phyloP scores from a whole-genome alignment of 2,113 vertebrate genomes.

The Megalops atlanticus region DNA sequence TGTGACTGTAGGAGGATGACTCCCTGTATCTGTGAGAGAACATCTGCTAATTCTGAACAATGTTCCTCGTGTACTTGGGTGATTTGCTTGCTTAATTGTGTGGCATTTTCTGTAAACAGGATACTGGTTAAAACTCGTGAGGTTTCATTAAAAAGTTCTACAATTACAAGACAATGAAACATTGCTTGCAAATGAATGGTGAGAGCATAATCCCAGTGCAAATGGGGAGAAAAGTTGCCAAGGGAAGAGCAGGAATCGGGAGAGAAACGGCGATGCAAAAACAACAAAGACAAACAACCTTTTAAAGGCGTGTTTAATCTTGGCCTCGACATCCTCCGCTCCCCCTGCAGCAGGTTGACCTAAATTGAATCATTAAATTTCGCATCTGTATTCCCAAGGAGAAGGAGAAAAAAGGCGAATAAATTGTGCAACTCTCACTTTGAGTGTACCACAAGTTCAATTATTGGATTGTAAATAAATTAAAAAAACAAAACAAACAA shows the following conservation, averaged over 20 bases:
- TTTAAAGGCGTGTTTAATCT: constrained; percentile 54
- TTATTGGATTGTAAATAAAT: constrained; percentile 56
- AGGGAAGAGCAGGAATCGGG: not conserved
- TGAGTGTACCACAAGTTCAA: constrained; percentile 45
- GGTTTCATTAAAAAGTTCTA: not conserved
- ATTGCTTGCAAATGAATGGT: not conserved
- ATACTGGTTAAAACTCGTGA: not conserved
- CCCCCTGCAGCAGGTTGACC: constrained; percentile 37
- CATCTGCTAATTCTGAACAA: not conserved
- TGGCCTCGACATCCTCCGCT: constrained; percentile 42
- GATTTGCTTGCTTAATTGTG: not conserved
- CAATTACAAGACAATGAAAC: not conserved
- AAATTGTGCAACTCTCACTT: constrained; percentile 36
- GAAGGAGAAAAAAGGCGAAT: constrained; percentile 34
- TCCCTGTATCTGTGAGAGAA: not conserved
- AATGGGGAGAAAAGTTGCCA: not conserved
- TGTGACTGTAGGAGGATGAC: not conserved
- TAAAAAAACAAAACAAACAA: constrained; percentile 25
- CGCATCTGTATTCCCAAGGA: constrained; percentile 37
- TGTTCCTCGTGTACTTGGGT: not conserved
- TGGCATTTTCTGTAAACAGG: not conserved
- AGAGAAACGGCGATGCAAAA: constrained; percentile 30
- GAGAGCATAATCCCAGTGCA: not conserved
- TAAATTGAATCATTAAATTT: constrained; percentile 47
- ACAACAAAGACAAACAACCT: constrained; percentile 32